Percentiles rank a stretch among this genome's conserved stretches.
These are phyloP conservation scores for Teleogryllus oceanicus DNA, from an alignment of 2,888 invertebrate genomes.

Conservation along the genomic window DNA sequence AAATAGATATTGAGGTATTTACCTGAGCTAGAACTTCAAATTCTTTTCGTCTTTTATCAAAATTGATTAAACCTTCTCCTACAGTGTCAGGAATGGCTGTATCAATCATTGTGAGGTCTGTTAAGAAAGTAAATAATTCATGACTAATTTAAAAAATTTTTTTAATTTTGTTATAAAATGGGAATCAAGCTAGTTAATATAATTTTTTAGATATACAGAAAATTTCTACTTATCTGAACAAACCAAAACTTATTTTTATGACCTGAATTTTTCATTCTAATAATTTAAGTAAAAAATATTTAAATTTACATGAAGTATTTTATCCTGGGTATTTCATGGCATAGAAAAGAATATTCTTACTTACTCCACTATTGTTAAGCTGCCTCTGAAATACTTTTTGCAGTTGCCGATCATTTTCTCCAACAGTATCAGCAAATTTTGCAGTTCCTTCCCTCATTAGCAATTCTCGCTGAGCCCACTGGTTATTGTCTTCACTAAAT, in stretches of 20 bases:
- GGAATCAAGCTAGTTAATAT: too few relatives aligned
- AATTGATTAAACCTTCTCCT: slow-evolving; percentile 86
- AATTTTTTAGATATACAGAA: too few relatives aligned
- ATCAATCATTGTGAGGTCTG: slow-evolving; percentile 98
- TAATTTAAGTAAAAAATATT: too few relatives aligned
- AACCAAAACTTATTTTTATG: too few relatives aligned
- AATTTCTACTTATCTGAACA: too few relatives aligned
- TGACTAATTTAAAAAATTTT: too few relatives aligned
- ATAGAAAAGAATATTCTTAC: slow-evolving; percentile 37
- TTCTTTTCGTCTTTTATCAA: slow-evolving; percentile 96
- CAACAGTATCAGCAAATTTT: slow-evolving; percentile 89
- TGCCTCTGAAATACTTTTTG: slow-evolving; percentile 81
- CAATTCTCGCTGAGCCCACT: slow-evolving; percentile 88
- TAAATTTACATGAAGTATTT: too few relatives aligned
- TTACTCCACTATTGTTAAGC: slow-evolving; percentile 53
- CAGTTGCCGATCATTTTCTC: slow-evolving; percentile 82
- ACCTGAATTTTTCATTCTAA: too few relatives aligned
- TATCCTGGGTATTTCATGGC: too few relatives aligned
- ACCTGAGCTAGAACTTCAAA: slow-evolving; percentile 93
- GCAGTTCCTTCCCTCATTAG: slow-evolving; percentile 97
- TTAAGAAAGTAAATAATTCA: slow-evolving; percentile 96
- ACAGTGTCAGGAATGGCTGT: slow-evolving; percentile 85
- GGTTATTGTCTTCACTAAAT: slow-evolving; percentile 97
- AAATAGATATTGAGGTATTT: slow-evolving; percentile 24
- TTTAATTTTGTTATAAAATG: too few relatives aligned